Evolutionary conservation across 2,888 invertebrate genomes (phyloP).

Genomic region (Neelides folsomi): DNA sequence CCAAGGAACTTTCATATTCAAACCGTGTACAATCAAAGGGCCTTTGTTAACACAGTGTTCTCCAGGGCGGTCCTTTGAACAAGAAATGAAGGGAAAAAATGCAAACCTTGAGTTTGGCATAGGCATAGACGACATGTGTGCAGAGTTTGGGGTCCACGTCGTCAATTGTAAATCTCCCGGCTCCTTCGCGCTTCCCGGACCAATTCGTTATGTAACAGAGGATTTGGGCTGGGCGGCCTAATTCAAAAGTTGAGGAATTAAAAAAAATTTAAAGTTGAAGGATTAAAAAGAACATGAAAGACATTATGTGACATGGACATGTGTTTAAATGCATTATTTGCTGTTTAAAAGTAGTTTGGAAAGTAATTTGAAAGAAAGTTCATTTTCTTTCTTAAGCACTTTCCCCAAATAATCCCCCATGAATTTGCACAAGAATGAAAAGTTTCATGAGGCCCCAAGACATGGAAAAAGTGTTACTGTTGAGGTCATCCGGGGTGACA

Average conservation of each 20-base stretch:
- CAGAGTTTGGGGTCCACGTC: conserved; percentile 78
- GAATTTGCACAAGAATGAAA: too few species aligned
- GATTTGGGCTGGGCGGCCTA: conserved; percentile 71
- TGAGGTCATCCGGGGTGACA: conserved; percentile 42
- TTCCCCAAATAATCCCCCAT: not conserved
- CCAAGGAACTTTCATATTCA: too few species aligned
- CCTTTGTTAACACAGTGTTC: too few species aligned
- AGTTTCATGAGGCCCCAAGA: not conserved
- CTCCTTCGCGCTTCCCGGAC: conserved; percentile 80
- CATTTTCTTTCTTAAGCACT: too few species aligned
- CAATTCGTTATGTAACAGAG: conserved; percentile 94
- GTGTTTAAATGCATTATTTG: too few species aligned
- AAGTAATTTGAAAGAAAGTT: too few species aligned
- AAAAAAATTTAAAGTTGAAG: too few species aligned
- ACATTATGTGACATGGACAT: too few species aligned
- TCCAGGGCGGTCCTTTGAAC: too few species aligned
- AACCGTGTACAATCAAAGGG: too few species aligned
- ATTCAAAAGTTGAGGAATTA: conserved; percentile 22
- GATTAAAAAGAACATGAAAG: too few species aligned
- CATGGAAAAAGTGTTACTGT: conserved; percentile 44
- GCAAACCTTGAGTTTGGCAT: conserved; percentile 61
- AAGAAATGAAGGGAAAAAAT: not conserved
- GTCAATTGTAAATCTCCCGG: conserved; percentile 76
- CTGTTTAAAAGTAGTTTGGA: too few species aligned
- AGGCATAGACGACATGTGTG: conserved; percentile 89